Evolutionary conservation across 2,797 vertebrate genomes (phyloP).

Genomic region (Sebastes nivosus): DNA sequence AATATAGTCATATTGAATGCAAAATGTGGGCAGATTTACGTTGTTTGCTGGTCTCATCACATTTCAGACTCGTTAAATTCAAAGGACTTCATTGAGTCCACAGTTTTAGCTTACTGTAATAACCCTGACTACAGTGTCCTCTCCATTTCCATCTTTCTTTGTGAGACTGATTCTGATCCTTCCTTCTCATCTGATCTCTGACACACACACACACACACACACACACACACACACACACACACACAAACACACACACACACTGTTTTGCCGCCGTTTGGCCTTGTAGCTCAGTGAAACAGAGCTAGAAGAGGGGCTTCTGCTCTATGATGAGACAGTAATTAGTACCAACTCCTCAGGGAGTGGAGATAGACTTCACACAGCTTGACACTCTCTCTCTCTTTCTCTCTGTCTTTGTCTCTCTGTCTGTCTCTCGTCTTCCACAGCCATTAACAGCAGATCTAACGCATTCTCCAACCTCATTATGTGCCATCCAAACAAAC

Average conservation of each 20-base stretch:
- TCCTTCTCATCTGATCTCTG: conserved; percentile 8
- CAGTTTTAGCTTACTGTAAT: too few relatives aligned
- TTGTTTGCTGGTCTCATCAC: background rate
- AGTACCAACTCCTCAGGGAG: conserved; percentile 69
- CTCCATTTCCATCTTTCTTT: background rate
- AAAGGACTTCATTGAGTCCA: background rate
- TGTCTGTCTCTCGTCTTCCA: background rate
- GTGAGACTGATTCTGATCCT: conserved; percentile 12
- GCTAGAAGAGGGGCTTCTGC: conserved; percentile 48
- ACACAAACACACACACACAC: background rate
- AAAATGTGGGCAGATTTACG: background rate
- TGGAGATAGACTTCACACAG: conserved; percentile 60
- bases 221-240: background rate
- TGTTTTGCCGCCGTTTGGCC: conserved; percentile 38
- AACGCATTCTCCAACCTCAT: conserved; percentile 48
- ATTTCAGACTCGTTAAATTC: background rate
- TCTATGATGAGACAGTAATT: conserved; percentile 74
- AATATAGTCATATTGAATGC: background rate
- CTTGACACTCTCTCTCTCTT: conserved; percentile 7
- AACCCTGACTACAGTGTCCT: too few relatives aligned
- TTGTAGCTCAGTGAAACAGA: conserved; percentile 52
- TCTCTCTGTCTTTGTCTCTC: background rate
- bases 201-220: background rate
- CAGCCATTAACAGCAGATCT: conserved; percentile 39
- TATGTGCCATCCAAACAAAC: conserved; percentile 38